phyloP scores from a whole-genome alignment of 2,888 invertebrate species.

The Epinotia nisella region DNA sequence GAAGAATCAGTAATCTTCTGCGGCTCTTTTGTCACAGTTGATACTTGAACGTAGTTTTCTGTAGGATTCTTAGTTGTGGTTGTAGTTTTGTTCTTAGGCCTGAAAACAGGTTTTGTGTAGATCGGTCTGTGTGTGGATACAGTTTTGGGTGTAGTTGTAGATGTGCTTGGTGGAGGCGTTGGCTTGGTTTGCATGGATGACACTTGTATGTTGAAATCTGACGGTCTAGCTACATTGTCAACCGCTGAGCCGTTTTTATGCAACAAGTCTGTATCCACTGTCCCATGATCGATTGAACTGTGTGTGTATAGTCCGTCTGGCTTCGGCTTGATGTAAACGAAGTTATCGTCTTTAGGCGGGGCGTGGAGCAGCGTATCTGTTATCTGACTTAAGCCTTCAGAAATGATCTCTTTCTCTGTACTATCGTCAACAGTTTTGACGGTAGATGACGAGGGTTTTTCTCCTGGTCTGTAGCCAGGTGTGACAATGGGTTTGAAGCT shows the following conservation, averaged over 20 bases:
- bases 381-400: slow-evolving; percentile 84
- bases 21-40: slow-evolving; percentile 82
- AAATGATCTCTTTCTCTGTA: slow-evolving; percentile 81
- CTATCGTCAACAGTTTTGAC: slow-evolving; percentile 61
- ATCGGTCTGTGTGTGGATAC: slow-evolving; percentile 75
- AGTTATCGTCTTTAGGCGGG: slow-evolving; percentile 76
- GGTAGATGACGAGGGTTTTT: slow-evolving; percentile 59
- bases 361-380: slow-evolving; percentile 79
- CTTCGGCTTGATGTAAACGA: slow-evolving; percentile 65
- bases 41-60: slow-evolving; percentile 84
- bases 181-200: slow-evolving; percentile 82
- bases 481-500: slow-evolving; percentile 79
- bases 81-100: slow-evolving; percentile 64
- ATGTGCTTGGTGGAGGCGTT: slow-evolving; percentile 63
- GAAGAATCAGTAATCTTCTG: slow-evolving; percentile 76
- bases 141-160: slow-evolving; percentile 63
- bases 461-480: slow-evolving; percentile 74
- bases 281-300: slow-evolving; percentile 85
- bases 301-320: slow-evolving; percentile 73
- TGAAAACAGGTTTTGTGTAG: slow-evolving; percentile 82
- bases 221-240: slow-evolving; percentile 78
- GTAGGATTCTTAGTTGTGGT: slow-evolving; percentile 62
- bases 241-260: slow-evolving; percentile 84
- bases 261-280: slow-evolving; percentile 87
- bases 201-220: slow-evolving; percentile 80